phyloP scores from a whole-genome alignment of 1,140 invertebrate genomes.

The Thalassaphorura encarpata region DNA sequence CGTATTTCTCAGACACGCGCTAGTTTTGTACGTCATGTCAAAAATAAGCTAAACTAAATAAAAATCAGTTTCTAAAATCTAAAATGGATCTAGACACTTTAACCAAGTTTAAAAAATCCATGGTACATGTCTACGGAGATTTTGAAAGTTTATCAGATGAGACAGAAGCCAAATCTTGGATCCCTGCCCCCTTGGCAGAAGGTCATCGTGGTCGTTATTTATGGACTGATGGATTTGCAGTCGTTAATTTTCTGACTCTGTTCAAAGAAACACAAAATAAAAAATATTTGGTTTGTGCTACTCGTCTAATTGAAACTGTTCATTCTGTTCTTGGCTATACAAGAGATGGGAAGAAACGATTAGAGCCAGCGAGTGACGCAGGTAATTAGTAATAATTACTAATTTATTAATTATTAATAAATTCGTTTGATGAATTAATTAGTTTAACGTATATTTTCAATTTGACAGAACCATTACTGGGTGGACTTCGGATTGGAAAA shows the following conservation, averaged over 20 bases:
- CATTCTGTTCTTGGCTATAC: not conserved
- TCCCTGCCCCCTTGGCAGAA: not conserved
- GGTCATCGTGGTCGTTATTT: constrained; percentile 1
- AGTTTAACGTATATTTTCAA: too few relatives aligned
- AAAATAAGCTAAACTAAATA: too few relatives aligned
- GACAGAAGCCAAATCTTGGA: not conserved
- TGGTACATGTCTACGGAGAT: too few relatives aligned
- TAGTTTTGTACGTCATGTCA: too few relatives aligned
- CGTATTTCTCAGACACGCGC: too few relatives aligned
- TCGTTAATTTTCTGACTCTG: not conserved
- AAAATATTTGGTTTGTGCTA: not conserved
- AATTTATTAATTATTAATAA: too few relatives aligned
- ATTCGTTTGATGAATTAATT: too few relatives aligned
- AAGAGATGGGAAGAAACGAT: not conserved
- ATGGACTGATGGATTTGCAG: constrained; percentile 2
- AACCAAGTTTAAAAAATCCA: too few relatives aligned
- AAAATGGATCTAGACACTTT: too few relatives aligned
- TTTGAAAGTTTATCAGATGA: too few relatives aligned
- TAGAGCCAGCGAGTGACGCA: not conserved
- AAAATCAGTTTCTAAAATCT: too few relatives aligned
- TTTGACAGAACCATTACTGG: not conserved
- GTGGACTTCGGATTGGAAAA: not conserved
- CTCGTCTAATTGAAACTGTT: not conserved
- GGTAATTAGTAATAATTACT: not conserved
- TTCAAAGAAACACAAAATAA: not conserved